phyloP scores from a whole-genome alignment of 2,113 vertebrate species.

The Hucho hucho region DNA sequence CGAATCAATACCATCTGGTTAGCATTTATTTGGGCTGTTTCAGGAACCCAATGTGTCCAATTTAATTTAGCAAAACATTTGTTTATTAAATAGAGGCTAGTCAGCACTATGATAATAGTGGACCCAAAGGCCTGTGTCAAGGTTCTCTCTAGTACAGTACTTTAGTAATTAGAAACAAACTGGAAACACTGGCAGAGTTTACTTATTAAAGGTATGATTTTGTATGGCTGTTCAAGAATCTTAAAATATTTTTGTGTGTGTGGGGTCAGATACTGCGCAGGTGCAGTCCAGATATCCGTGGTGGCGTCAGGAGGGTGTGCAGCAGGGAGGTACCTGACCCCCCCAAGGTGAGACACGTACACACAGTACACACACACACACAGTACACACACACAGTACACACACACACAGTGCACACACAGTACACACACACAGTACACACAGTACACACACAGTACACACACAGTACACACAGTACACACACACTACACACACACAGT shows the following conservation, averaged over 20 bases:
- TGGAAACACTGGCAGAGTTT: background rate
- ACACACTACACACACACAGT: too few relatives aligned
- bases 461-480: too few relatives aligned
- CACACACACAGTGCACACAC: too few relatives aligned
- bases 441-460: too few relatives aligned
- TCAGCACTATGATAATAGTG: background rate
- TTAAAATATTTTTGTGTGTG: background rate
- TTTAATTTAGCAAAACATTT: background rate
- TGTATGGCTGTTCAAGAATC: background rate
- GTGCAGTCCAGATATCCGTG: slow-evolving; percentile 79
- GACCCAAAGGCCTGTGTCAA: background rate
- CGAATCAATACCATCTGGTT: slow-evolving; percentile 1
- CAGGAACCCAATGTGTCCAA: too few relatives aligned
- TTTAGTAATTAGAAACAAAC: too few relatives aligned
- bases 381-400: too few relatives aligned
- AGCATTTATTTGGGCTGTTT: background rate
- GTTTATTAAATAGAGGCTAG: background rate
- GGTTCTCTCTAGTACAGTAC: too few relatives aligned
- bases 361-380: background rate
- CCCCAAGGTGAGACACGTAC: slow-evolving; percentile 76
- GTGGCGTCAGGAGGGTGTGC: slow-evolving; percentile 79
- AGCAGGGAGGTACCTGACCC: slow-evolving; percentile 84
- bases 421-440: too few relatives aligned
- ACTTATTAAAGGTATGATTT: background rate
- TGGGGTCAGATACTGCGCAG: slow-evolving; percentile 79